Conservation (phyloP, 2,113 vertebrate genomes). For the Dasypus novemcinctus region DNA sequence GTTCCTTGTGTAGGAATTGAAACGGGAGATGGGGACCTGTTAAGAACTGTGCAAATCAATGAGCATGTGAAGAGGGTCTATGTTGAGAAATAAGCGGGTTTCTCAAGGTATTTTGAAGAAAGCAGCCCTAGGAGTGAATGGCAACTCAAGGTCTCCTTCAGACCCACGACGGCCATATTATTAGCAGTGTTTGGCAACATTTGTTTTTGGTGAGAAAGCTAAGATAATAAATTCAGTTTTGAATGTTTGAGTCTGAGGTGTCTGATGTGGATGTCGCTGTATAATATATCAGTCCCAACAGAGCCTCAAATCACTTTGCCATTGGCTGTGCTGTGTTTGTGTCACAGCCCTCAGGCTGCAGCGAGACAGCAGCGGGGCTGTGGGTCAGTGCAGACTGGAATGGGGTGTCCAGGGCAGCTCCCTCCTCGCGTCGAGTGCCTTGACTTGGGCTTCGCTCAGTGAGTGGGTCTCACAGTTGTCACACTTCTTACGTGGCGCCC, state of each 20-base stretch:
- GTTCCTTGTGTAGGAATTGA: not conserved
- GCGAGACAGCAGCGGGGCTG: not conserved
- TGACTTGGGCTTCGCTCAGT: not conserved
- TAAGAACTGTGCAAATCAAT: not conserved
- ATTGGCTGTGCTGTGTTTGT: accelerated
- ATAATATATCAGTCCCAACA: not conserved
- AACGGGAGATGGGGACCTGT: not conserved
- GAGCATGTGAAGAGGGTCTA: not conserved
- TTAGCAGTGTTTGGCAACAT: not conserved
- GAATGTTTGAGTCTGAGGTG: not conserved
- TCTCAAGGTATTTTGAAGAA: not conserved
- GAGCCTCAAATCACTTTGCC: not conserved
- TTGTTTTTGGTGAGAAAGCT: not conserved
- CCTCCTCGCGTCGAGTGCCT: no score
- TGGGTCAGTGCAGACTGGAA: not conserved
- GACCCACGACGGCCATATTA: not conserved
- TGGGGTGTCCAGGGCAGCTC: not conserved
- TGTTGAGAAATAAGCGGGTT: not conserved
- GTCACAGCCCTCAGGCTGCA: not conserved
- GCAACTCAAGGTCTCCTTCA: not conserved
- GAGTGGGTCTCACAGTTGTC: not conserved
- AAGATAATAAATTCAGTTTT: not conserved
- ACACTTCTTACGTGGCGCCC: accelerated
- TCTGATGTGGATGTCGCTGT: not conserved
- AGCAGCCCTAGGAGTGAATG: not conserved